phyloP scores from a whole-genome alignment of 1,140 invertebrate species.

The Drosophila parabipectinata region DNA sequence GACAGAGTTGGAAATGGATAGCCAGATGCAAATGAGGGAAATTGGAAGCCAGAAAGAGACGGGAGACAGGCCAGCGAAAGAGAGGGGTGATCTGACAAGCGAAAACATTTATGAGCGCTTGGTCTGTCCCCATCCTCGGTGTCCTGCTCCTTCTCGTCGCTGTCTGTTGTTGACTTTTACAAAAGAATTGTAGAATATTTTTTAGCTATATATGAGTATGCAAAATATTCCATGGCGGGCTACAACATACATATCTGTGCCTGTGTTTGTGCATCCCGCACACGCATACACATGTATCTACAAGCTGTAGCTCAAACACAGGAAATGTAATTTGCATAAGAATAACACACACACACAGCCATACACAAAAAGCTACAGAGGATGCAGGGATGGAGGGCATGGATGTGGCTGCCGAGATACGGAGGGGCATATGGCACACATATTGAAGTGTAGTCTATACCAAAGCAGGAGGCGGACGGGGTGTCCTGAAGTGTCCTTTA shows the following conservation, averaged over 20 bases:
- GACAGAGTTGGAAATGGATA: conserved; percentile 7
- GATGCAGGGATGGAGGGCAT: neutral
- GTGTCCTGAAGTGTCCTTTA: conserved; percentile 74
- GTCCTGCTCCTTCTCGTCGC: neutral
- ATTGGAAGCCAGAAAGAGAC: conserved; percentile 23
- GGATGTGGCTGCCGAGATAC: conserved; percentile 51
- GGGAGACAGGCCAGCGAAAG: conserved; percentile 6
- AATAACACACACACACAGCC: conserved; percentile 65
- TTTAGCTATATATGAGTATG: conserved; percentile 69
- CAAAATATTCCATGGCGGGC: conserved; percentile 49
- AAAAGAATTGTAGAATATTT: conserved; percentile 81
- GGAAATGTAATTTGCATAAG: conserved; percentile 81
- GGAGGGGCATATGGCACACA: conserved; percentile 75
- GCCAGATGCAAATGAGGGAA: conserved; percentile 42
- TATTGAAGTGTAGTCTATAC: conserved; percentile 74
- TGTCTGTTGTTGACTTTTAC: conserved; percentile 74
- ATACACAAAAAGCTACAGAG: neutral
- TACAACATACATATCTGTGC: conserved; percentile 5
- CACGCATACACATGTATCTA: conserved; percentile 67
- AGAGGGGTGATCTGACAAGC: conserved; percentile 23
- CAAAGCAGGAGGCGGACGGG: conserved; percentile 27
- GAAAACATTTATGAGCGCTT: conserved; percentile 73
- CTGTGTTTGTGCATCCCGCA: conserved; percentile 14
- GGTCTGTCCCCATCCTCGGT: conserved; percentile 17
- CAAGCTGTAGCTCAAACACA: conserved; percentile 80